Conservation (phyloP, 1,140 invertebrate species). For the Ceratitis capitata region DNA sequence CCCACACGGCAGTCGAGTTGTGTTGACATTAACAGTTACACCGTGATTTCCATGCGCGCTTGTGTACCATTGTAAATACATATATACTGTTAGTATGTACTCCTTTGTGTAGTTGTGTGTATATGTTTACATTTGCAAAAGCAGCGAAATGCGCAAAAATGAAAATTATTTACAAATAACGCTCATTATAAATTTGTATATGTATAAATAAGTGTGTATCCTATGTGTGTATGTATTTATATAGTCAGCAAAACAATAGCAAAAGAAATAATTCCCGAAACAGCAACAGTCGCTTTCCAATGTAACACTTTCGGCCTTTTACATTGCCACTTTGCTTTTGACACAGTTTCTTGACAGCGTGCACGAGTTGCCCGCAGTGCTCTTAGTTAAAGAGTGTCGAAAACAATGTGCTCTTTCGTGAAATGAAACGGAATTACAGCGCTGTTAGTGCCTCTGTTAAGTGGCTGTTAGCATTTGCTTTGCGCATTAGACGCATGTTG, state of each 20-base stretch:
- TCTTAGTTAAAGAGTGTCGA: background rate
- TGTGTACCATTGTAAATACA: no score
- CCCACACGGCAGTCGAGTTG: background rate
- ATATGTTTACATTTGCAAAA: background rate
- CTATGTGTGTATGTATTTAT: background rate
- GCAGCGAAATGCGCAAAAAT: constrained; percentile 31
- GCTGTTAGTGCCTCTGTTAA: background rate
- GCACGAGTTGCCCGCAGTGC: background rate
- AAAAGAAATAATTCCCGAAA: background rate
- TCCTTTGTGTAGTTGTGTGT: no score
- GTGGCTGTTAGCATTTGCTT: background rate
- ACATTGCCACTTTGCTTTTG: background rate
- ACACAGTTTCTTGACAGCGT: background rate
- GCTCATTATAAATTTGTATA: constrained; percentile 14
- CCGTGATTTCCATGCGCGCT: background rate
- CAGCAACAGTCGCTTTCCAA: constrained; percentile 31
- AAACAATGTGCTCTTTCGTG: background rate
- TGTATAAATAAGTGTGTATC: background rate
- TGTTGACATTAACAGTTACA: background rate
- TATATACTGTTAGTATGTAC: no score
- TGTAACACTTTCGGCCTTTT: constrained; percentile 35
- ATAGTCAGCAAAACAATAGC: background rate
- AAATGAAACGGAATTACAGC: background rate
- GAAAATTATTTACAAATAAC: constrained; percentile 37
- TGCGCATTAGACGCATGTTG: no score